phyloP scores from a whole-genome alignment of 2,888 invertebrate species.

The Leucophenga montana region DNA sequence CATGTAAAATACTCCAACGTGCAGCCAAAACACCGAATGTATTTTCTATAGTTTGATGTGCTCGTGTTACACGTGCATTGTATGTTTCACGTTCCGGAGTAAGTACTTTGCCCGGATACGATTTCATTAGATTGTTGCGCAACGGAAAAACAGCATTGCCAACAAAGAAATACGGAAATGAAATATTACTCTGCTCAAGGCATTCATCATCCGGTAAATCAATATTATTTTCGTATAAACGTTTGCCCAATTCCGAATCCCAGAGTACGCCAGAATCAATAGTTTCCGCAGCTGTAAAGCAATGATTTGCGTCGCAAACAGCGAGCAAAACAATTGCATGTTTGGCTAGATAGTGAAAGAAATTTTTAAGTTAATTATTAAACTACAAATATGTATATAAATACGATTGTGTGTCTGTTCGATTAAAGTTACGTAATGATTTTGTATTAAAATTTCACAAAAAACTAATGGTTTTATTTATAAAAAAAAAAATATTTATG shows the following conservation, averaged over 20 bases:
- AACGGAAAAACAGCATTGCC: not conserved
- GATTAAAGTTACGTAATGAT: no score
- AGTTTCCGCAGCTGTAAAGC: not conserved
- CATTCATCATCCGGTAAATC: not conserved
- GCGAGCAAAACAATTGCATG: not conserved
- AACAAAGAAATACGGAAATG: conserved; percentile 5
- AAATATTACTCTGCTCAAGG: not conserved
- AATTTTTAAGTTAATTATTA: no score
- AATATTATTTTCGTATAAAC: not conserved
- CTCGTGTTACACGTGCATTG: not conserved
- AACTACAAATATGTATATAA: no score
- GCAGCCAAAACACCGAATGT: not conserved
- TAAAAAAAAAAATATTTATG: no score
- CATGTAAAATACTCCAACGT: not conserved
- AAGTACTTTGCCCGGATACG: not conserved
- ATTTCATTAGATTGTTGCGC: not conserved
- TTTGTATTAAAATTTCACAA: no score
- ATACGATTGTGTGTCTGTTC: no score
- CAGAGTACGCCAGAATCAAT: not conserved
- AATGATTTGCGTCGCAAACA: not conserved
- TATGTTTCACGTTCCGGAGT: not conserved
- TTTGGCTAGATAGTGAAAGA: not conserved
- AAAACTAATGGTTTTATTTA: no score
- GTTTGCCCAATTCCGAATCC: not conserved
- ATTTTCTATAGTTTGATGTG: not conserved